These are phyloP conservation scores for Agrypnus murinus DNA, from an alignment of 2,888 invertebrate species.

Conservation along the genomic window DNA sequence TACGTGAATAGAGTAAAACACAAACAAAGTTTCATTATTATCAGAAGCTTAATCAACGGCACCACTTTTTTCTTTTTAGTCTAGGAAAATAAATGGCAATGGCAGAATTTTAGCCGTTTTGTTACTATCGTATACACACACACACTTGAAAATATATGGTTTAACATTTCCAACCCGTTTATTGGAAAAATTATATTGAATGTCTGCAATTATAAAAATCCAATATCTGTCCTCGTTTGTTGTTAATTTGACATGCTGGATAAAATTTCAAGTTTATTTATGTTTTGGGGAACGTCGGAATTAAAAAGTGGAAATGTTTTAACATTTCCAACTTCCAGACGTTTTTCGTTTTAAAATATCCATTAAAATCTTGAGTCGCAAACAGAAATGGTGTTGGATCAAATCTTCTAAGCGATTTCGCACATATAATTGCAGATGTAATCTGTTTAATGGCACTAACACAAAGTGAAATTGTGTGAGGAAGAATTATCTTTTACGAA, in stretches of 20 bases:
- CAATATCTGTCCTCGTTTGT: not conserved
- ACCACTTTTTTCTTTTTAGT: constrained; percentile 13
- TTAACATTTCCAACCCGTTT: not conserved
- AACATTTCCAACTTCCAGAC: not conserved
- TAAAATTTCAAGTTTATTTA: too few relatives aligned
- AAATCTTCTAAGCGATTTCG: constrained; percentile 60
- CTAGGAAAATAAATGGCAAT: constrained; percentile 16
- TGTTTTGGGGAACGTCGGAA: too few relatives aligned
- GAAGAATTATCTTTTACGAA: constrained; percentile 42
- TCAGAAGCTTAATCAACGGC: constrained; percentile 43
- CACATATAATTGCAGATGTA: constrained; percentile 60
- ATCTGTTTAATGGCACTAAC: constrained; percentile 54
- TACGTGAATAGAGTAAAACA: constrained; percentile 31
- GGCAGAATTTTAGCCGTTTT: constrained; percentile 13
- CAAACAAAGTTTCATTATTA: constrained; percentile 44
- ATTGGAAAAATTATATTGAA: not conserved
- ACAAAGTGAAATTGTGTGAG: constrained; percentile 58
- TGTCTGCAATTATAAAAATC: not conserved
- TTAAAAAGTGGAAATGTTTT: too few relatives aligned
- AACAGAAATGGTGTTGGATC: constrained; percentile 58
- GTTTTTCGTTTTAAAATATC: constrained; percentile 35
- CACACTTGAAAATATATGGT: not conserved
- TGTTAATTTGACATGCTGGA: too few relatives aligned
- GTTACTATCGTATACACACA: not conserved
- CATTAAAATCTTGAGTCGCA: constrained; percentile 58